Evolutionary conservation across 92 coral and sea anemone genomes (phyloP), one percentile per base, ranked within the genome.

Genomic region (Umimayanthus kanabou): DNA sequence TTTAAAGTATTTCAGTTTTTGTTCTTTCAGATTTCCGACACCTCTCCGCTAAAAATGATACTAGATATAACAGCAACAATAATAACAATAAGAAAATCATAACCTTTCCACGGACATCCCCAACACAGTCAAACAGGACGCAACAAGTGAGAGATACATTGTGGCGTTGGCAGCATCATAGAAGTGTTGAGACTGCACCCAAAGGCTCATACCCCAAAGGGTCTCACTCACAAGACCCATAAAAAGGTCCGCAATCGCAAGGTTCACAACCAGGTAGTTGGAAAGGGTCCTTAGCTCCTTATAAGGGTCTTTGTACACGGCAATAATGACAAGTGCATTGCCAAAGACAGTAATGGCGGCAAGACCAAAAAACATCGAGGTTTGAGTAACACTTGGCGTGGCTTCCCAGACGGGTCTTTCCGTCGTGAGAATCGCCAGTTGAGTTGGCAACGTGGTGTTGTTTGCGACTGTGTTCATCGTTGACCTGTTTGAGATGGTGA

Each of bases 151-250:
- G 58, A 77, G 58, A 65, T n/a, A 77, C 81, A 77, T 77, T 7
- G 81, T 77, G 25, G 81, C 81, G 25, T 77, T 77, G 15, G 81
- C 81, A n/a, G 49, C 55, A 9, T 77, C 81, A 30, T 77, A 77
- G 61, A 77, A 77, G 20, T 5, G 61, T 22, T 2, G 33, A 20
- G 81, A 77, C 9, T 20, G 81, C 11, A 77, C 65, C 81, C 81
- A 77, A 45, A 77, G 81, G 81, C 81, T 77, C 47, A 77, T 25
- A 9, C 81, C 81, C 81, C 81, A 77, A 1, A 77, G 39, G 20
- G 81, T 77, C 50, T 77, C 81, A 77, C 81, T 77, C 39, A 77
- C 81, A 8, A 77, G 81, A 30, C 81, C 81, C 81, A 77, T 77
- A 47, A 77, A 77, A 77, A 77, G 64, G 81, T 77, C 81, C 26